These are phyloP conservation scores for Prolemur simus DNA, from an alignment of 2,113 vertebrate genomes.

Conservation along the genomic window DNA sequence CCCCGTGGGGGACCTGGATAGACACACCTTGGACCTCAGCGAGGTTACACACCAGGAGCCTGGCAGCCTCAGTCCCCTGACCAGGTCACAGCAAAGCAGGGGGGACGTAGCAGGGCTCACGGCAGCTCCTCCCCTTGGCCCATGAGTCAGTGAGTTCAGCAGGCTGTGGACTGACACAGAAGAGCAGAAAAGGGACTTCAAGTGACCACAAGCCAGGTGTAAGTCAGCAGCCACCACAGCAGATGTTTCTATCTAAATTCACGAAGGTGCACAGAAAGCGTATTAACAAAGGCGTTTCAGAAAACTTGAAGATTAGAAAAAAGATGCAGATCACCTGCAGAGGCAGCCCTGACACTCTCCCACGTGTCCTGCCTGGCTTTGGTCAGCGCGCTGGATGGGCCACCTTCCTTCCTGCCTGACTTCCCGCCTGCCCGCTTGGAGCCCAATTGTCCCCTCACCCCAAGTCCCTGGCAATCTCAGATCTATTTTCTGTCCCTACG, in stretches of 20 bases:
- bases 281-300: background rate
- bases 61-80: background rate
- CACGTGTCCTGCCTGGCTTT: background rate
- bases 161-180: background rate
- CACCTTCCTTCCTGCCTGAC: background rate
- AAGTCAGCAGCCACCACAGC: background rate
- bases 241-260: background rate
- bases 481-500: background rate
- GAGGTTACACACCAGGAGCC: background rate
- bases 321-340: background rate
- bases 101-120: background rate
- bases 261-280: background rate
- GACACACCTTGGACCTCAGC: background rate
- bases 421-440: fast-evolving
- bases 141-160: background rate
- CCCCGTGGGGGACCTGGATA: background rate
- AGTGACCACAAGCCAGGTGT: background rate
- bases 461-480: too few relatives aligned
- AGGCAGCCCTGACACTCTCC: too few relatives aligned
- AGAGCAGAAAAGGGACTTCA: background rate
- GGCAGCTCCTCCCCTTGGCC: background rate
- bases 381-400: background rate
- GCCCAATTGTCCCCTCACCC: background rate
- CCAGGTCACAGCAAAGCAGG: background rate
- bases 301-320: background rate